phyloP scores from a whole-genome alignment of 2,797 vertebrate species.

The Glossophaga mutica region DNA sequence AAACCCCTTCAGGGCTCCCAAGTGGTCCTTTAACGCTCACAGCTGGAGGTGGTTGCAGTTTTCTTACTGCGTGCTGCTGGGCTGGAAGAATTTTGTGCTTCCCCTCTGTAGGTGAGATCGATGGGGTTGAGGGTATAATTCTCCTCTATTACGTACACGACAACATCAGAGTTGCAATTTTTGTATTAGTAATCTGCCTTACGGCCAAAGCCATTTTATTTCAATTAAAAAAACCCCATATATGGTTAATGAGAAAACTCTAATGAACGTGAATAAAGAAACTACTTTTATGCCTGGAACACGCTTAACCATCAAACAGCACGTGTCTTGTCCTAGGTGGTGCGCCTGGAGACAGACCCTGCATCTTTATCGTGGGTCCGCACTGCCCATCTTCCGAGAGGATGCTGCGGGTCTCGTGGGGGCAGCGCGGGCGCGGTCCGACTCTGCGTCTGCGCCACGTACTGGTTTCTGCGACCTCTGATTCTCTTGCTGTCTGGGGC shows the following conservation, averaged over 20 bases:
- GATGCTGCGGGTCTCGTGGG: not conserved
- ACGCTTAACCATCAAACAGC: not conserved
- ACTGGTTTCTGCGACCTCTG: not conserved
- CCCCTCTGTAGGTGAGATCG: not conserved
- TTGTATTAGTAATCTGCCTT: not conserved
- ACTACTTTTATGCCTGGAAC: not conserved
- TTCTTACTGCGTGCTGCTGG: not conserved
- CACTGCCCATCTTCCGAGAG: not conserved
- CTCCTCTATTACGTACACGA: not conserved
- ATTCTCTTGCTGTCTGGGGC: not conserved
- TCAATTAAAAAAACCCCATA: not conserved
- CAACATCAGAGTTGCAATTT: not conserved
- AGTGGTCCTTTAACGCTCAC: not conserved
- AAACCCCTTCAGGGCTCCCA: not conserved
- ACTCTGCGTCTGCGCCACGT: not conserved
- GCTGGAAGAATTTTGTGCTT: not conserved
- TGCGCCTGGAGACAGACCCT: not conserved
- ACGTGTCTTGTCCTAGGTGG: not conserved
- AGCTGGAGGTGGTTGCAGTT: not conserved
- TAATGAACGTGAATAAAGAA: not conserved
- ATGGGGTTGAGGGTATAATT: not conserved
- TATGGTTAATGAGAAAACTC: not conserved
- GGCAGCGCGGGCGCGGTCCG: not conserved
- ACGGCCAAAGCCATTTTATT: not conserved
- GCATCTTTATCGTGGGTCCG: rapidly evolving